Base-by-base conservation (phyloP, 2,113 vertebrate species). In the Neolamprologus longior region DNA sequence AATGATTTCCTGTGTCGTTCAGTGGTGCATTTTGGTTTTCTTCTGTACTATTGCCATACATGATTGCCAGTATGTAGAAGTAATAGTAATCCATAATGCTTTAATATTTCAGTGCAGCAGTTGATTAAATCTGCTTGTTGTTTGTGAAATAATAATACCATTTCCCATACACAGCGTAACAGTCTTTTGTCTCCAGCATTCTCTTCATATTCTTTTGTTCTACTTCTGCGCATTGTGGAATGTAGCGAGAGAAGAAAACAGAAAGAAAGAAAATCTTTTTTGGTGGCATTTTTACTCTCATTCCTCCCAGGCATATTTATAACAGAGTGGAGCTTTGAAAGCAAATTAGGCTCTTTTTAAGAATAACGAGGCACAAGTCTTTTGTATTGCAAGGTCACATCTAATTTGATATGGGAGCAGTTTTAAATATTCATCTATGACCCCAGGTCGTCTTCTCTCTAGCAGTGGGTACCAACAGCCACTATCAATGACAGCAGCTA, bases 361-460 rank as follows among this genome's bases (percentile, higher is more conserved):
- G 91, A 76, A 92, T 91, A 71, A 68, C 84, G 63, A 57, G 87
- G 83, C 90, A 92, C 81, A 66, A 78, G 81, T 61, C 85, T 89
- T 83, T 82, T 89, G 87, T 84, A 90, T 88, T 93, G 91, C 92
- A 95, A 95, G 93, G 95, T 95, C 94, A 94, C 85, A 45, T 89
- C 91, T 95, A 95, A 96, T 96, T 95, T 91, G 91, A 94, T 90
- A 85, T 87, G 87, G 89, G 92, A 91, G 88, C 76, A 86, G 37
- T 94, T 91, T 95, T 89, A 94, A 96, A 96, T 95, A 96, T 96
- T 95, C 93, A 95, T 94, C 91, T 85, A 63, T 94, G 93, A 94
- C 95, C 94, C 90, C 86, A 80, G 91, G 93, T 94, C 93, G 81
- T 94, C 89, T 86, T 61, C 73, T 37, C 76, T 87, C 83, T 91